These are phyloP conservation scores for Mylabris sibirica DNA, from an alignment of 2,888 invertebrate species.

Conservation along the genomic window DNA sequence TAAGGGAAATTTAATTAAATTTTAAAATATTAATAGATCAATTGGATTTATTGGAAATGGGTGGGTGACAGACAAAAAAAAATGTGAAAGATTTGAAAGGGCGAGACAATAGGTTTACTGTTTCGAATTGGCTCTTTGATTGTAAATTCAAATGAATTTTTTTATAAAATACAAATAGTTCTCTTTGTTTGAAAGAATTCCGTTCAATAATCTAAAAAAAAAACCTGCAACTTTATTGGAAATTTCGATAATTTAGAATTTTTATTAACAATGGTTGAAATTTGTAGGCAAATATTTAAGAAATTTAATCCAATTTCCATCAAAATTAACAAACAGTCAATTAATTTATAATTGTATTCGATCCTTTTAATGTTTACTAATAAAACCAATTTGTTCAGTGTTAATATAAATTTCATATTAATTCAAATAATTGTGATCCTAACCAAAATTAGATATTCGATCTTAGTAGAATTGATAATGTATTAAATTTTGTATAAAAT, in stretches of 20 bases:
- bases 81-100: neutral
- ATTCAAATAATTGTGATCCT: neutral
- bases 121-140: neutral
- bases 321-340: neutral
- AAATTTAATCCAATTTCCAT: neutral
- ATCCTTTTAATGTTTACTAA: neutral
- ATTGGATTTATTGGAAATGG: slow-evolving; percentile 25
- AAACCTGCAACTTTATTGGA: no score
- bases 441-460: no score
- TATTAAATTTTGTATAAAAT: no score
- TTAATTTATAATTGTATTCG: neutral
- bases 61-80: no score
- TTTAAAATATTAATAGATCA: slow-evolving; percentile 20
- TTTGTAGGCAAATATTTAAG: no score
- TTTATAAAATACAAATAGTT: neutral
- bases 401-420: neutral
- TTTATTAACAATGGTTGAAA: no score
- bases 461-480: no score
- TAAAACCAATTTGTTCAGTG: neutral
- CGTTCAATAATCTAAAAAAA: no score
- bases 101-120: neutral
- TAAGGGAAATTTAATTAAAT: slow-evolving; percentile 30
- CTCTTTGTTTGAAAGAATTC: neutral
- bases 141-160: neutral
- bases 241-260: no score